Base-by-base conservation (phyloP, 2,113 vertebrate species). In the Caranx ignobilis region DNA sequence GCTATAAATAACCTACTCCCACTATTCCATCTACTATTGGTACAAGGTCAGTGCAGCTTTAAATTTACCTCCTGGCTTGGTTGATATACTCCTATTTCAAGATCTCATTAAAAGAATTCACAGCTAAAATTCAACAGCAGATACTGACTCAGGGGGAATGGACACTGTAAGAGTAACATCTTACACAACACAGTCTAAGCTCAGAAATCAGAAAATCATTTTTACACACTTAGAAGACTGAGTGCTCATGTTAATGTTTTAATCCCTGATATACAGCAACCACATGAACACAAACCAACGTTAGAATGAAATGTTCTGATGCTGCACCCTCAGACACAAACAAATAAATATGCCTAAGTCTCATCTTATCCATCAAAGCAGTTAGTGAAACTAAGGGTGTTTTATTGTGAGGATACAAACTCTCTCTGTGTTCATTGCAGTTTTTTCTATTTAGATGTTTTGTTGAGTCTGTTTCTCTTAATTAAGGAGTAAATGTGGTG, bases 51-150 rank as follows among this genome's bases (percentile, higher is more conserved):
- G 35, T 37, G 35, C 35, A 37, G 35, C 35, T 37, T 37, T 37
- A 37, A 7, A 37, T 37, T 37, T 7, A 37, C 35, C 7, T 18
- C 16, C 39, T 13, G 41, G 57, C 54, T 64, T 43, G 18, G 45
- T 13, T 57, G 39, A 67, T 68, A 32, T 47, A 81, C 56, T 65
- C 50, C 47, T 45, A 56, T 75, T 21, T 54, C 15, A 15, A 59
- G 26, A 81, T 43, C 61, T 43, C n/a, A 82, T 60, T 63, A 54
- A 68, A 75, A 64, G 1, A 71, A 71, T 55, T 64, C 37, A 48
- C 65, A 60, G 75, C 39, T 35, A 57, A 63, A 81, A 68, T 76
- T 56, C 48, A 16, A 34, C 50, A n/a, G 35, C 7, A 37, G 35
- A 7, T 7, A 37, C 66, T 35, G n/a, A 59, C 35, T 26, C 32